Percentiles rank a stretch among this genome's conserved stretches.
Evolutionary conservation across 2,113 vertebrate species (phyloP).

Genomic region (Urocitellus parryii): DNA sequence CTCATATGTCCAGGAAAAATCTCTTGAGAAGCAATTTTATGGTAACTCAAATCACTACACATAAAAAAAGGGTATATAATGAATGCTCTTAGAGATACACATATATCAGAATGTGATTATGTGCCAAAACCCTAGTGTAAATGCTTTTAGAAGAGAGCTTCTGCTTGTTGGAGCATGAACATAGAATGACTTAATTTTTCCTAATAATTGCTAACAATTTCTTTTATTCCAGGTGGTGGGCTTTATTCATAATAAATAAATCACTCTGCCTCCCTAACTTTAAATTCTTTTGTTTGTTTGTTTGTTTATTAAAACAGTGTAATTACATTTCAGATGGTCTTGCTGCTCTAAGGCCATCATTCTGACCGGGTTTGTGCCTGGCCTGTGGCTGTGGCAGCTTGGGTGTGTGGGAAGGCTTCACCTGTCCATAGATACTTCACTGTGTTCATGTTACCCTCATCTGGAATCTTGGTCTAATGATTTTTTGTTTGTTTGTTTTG

Average conservation of each 20-base stretch:
- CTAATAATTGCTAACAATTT: background rate
- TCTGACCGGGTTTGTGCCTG: background rate
- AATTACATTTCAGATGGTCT: background rate
- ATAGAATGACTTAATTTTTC: background rate
- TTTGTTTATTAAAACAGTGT: background rate
- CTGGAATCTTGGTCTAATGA: background rate
- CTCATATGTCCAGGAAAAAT: background rate
- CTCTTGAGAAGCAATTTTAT: conserved; percentile 27
- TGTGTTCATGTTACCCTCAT: background rate
- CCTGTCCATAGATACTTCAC: background rate
- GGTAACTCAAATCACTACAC: conserved; percentile 45
- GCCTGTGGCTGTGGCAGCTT: background rate
- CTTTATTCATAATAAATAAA: background rate
- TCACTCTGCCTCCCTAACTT: background rate
- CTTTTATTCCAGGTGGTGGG: background rate
- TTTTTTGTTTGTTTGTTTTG: background rate
- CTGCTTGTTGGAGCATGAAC: background rate
- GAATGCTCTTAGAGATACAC: background rate
- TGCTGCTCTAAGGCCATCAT: background rate
- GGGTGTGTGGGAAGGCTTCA: background rate
- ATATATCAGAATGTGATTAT: background rate
- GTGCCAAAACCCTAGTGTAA: background rate
- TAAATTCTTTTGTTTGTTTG: background rate
- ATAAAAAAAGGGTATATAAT: background rate
- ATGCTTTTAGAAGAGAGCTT: background rate